Conservation (phyloP, 2,888 invertebrate species). For the Tenthredo distinguenda region DNA sequence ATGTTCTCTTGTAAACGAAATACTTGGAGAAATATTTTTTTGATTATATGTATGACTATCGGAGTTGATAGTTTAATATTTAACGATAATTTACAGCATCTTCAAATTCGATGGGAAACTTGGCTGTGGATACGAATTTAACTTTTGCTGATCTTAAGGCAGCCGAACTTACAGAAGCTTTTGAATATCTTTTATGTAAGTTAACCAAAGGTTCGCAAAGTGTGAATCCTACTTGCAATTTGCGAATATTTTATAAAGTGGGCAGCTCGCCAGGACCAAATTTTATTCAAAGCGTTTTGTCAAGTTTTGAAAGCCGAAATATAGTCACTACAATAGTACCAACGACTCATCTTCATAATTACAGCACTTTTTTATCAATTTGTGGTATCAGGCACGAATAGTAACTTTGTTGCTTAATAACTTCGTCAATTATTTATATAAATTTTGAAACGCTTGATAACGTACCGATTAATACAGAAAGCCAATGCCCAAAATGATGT, state of each 20-base stretch:
- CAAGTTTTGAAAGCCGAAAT: slow-evolving; percentile 71
- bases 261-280: slow-evolving; percentile 79
- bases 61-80: not conserved
- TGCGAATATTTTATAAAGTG: slow-evolving; percentile 89
- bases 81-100: slow-evolving; percentile 67
- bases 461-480: slow-evolving; percentile 43
- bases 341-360: slow-evolving; percentile 89
- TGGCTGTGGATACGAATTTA: slow-evolving; percentile 72
- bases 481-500: slow-evolving; percentile 50
- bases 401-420: slow-evolving; percentile 56
- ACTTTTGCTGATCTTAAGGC: slow-evolving; percentile 76
- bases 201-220: slow-evolving; percentile 80
- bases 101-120: slow-evolving; percentile 75
- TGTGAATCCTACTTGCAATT: slow-evolving; percentile 83
- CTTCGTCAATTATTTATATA: slow-evolving; percentile 71
- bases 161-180: slow-evolving; percentile 80
- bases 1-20: not conserved
- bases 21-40: not conserved
- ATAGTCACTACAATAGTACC: slow-evolving; percentile 89
- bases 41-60: not conserved
- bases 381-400: slow-evolving; percentile 89
- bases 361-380: slow-evolving; percentile 90
- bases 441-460: slow-evolving; percentile 50
- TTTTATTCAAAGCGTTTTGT: slow-evolving; percentile 74
- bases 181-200: slow-evolving; percentile 81